Evolutionary conservation across 2,113 vertebrate species (phyloP), one percentile per base, ranked within the genome.

Genomic region (Pachyramphus minor): DNA sequence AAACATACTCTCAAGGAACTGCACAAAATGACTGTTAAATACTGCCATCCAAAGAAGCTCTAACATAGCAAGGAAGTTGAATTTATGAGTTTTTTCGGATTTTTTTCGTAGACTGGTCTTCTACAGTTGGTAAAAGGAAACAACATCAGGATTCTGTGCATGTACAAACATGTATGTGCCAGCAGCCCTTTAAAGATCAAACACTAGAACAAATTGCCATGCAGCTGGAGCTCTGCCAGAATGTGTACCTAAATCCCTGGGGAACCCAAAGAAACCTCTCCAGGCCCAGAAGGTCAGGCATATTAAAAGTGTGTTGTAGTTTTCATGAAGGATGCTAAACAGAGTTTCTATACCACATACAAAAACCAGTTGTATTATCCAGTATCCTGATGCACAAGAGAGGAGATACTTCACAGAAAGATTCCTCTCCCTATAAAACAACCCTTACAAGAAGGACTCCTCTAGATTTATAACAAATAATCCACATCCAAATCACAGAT

Each of bases 81-180:
- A 78, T 74, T 35, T 71, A 1, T 4, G 4, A 8, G 21, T 9
- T 13, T 18, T 20, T 30, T 14, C 11, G 0, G 3, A 4, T 10
- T 74, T 82, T 87, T 75, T 56, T 14, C 25, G 12, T 30, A 78
- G 42, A 66, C 6, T 52, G 11, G 6, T 76, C 35, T 93, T 67
- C 35, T n/a, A 14, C 2, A 21, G 21, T 28, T 28, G 12, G 20
- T 31, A 66, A 92, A 90, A 60, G 23, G 37, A 72, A 90, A 79
- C 1, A 2, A 59, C 33, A 88, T 25, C 17, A 90, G 15, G 15
- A 66, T 53, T 83, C 58, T 49, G 10, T 74, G 37, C 17, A 1
- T n/a, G 72, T 42, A 66, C 20, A 77, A 84, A 89, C 2, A 1
- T 4, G 6, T 31, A 30, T 42, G 45, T 50, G 25, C 28, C 27